Conservation (phyloP, 2,888 invertebrate species). For the Antheraea yamamai region DNA sequence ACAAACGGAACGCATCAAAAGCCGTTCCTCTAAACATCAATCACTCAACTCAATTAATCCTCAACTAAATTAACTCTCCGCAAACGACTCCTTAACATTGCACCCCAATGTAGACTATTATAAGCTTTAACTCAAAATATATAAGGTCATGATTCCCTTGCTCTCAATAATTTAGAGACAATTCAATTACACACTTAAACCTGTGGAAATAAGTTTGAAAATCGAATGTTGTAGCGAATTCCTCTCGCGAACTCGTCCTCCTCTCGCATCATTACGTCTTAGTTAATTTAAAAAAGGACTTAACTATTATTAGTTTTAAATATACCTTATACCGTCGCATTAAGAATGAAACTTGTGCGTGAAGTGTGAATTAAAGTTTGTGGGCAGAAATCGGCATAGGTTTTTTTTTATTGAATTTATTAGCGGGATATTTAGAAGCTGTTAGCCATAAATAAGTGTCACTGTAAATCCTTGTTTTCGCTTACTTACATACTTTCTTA, state of each 20-base stretch:
- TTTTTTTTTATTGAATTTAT: constrained; percentile 53
- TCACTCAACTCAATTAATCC: constrained; percentile 78
- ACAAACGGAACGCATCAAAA: constrained; percentile 48
- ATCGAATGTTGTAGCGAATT: constrained; percentile 46
- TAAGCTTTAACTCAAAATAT: constrained; percentile 39
- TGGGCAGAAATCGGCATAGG: constrained; percentile 34
- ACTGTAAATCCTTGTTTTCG: constrained; percentile 27
- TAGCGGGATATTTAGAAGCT: constrained; percentile 60
- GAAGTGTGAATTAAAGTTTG: constrained; percentile 31
- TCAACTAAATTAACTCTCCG: constrained; percentile 77
- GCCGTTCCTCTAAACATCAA: constrained; percentile 67
- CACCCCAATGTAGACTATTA: constrained; percentile 36
- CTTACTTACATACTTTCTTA: not conserved
- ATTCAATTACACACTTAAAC: constrained; percentile 40
- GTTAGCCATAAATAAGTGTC: constrained; percentile 56
- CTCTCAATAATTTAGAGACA: constrained; percentile 22
- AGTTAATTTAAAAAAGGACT: constrained; percentile 35
- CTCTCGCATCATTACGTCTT: constrained; percentile 62
- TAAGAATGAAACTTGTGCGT: constrained; percentile 35
- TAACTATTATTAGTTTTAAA: constrained; percentile 33
- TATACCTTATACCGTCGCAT: constrained; percentile 30
- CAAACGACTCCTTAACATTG: constrained; percentile 64
- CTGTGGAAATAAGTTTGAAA: constrained; percentile 45
- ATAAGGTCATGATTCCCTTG: constrained; percentile 41
- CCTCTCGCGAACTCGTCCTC: constrained; percentile 66